Evolutionary conservation across 2,113 vertebrate species (phyloP).

Genomic region (Geococcyx californianus): DNA sequence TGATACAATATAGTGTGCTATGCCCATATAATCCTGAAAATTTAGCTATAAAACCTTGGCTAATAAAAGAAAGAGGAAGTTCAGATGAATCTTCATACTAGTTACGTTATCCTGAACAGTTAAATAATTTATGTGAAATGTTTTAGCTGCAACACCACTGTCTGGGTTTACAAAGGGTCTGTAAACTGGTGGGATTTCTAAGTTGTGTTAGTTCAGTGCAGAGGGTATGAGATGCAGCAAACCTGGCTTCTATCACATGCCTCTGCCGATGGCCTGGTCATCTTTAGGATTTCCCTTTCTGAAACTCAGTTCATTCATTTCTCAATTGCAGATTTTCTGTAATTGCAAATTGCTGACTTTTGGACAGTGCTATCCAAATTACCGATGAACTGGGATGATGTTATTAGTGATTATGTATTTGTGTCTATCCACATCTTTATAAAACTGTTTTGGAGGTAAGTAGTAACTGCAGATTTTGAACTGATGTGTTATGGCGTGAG

Average conservation of each 20-base stretch:
- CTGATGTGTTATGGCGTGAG: background rate
- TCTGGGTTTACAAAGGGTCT: background rate
- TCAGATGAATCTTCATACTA: background rate
- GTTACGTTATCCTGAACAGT: background rate
- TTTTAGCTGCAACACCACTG: background rate
- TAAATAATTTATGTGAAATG: fast-evolving
- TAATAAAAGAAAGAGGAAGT: background rate
- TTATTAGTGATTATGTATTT: background rate
- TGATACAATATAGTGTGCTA: background rate
- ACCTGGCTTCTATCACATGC: background rate
- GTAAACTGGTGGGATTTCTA: background rate
- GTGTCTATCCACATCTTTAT: background rate
- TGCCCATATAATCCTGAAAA: background rate
- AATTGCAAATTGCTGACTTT: background rate
- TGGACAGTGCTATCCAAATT: background rate
- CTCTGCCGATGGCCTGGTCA: background rate
- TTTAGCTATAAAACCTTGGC: background rate
- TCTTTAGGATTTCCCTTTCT: background rate
- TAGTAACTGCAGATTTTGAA: background rate
- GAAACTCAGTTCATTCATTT: background rate
- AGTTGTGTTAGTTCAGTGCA: background rate
- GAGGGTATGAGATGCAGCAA: background rate
- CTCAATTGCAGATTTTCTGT: background rate
- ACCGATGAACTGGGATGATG: background rate
- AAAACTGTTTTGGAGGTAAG: background rate